phyloP scores from a whole-genome alignment of 2,797 vertebrate species.

The Enteromius treurensis region DNA sequence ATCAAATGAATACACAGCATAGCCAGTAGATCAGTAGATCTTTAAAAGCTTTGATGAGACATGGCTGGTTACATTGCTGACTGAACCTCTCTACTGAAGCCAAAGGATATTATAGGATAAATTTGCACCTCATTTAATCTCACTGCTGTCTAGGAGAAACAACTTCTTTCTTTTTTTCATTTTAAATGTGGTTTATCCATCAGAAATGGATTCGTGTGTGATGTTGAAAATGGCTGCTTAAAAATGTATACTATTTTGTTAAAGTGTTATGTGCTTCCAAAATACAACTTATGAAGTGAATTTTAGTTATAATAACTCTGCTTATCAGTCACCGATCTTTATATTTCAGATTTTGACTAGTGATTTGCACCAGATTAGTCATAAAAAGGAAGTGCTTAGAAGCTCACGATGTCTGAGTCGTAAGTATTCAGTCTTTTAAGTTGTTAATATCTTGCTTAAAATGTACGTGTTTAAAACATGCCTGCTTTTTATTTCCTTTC shows the following conservation, averaged over 20 bases:
- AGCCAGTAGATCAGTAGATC: slow-evolving; percentile 5
- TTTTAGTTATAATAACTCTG: not conserved
- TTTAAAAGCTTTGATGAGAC: not conserved
- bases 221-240: not conserved
- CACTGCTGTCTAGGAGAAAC: not conserved
- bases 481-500: slow-evolving; percentile 7
- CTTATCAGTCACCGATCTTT: not conserved
- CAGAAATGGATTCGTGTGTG: not conserved
- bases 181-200: not conserved
- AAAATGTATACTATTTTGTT: not conserved
- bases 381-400: not conserved
- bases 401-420: slow-evolving; percentile 73
- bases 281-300: not conserved
- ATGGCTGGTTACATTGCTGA: not conserved
- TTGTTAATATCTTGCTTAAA: not conserved
- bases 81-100: not conserved
- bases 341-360: slow-evolving; percentile 11
- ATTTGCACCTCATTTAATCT: not conserved
- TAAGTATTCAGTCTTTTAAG: slow-evolving; percentile 62
- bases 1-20: not conserved
- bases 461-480: slow-evolving; percentile 18
- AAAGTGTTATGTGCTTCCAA: not conserved
- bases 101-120: not conserved
- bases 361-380: slow-evolving; percentile 5
- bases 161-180: not conserved